phyloP scores from a whole-genome alignment of 2,113 vertebrate genomes.

The Anolis sagrei region DNA sequence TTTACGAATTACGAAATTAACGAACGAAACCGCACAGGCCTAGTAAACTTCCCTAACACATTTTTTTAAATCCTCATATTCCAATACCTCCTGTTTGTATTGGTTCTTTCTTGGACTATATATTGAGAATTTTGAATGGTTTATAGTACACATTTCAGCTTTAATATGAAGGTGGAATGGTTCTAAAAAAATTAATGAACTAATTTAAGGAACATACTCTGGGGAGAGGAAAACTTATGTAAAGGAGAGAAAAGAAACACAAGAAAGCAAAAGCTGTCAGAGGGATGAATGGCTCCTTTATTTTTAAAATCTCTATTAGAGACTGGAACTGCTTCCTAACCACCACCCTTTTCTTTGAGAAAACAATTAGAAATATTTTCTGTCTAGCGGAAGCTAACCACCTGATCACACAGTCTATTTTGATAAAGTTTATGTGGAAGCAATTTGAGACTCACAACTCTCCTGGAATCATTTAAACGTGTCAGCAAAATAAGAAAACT shows the following conservation, averaged over 20 bases:
- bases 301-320: neutral
- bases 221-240: neutral
- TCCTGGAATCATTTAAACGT: neutral
- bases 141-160: no score
- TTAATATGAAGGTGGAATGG: neutral
- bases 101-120: neutral
- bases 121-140: neutral
- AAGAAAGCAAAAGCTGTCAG: no score
- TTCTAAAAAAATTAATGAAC: neutral
- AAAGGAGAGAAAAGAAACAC: neutral
- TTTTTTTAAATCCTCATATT: no score
- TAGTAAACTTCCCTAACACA: no score
- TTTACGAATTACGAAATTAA: no score
- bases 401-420: neutral
- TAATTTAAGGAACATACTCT: neutral
- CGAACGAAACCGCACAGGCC: no score
- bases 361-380: constrained; percentile 5
- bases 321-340: neutral
- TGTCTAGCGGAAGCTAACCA: neutral
- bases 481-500: constrained; percentile 10
- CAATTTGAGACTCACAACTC: constrained; percentile 3
- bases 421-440: constrained; percentile 10
- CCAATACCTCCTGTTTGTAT: neutral
- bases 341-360: neutral
- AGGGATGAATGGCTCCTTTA: neutral